phyloP scores from a whole-genome alignment of 92 coral and sea anemone species.

The Umimayanthus chanpuru region DNA sequence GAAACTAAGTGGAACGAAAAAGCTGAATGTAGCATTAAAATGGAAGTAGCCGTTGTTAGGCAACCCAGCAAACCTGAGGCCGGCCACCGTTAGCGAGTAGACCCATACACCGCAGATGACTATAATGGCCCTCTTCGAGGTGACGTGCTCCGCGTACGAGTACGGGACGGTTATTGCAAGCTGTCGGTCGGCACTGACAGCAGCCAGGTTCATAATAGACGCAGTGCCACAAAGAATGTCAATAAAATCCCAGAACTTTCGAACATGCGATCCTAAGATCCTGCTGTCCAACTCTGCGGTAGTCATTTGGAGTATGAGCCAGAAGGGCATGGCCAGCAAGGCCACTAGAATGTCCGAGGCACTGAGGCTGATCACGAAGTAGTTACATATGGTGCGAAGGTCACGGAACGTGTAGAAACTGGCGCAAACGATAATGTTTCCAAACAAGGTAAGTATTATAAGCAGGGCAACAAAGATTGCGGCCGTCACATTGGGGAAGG shows the following conservation, averaged over 20 bases:
- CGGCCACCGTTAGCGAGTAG: constrained; percentile 72
- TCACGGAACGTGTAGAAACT: constrained; percentile 90
- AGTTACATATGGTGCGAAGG: constrained; percentile 92
- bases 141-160: constrained; percentile 77
- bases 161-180: constrained; percentile 93
- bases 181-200: constrained; percentile 90
- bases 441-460: constrained; percentile 81
- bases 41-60: constrained; percentile 61
- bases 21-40: constrained; percentile 72
- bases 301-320: constrained; percentile 78
- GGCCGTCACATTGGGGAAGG: constrained; percentile 60
- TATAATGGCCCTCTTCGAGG: constrained; percentile 79
- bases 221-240: constrained; percentile 86
- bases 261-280: constrained; percentile 32
- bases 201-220: constrained; percentile 83
- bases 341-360: constrained; percentile 91
- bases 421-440: constrained; percentile 86
- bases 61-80: constrained; percentile 47
- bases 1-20: constrained; percentile 73
- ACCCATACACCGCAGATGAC: constrained; percentile 77
- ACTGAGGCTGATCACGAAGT: constrained; percentile 85
- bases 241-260: constrained; percentile 69
- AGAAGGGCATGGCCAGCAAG: constrained; percentile 82
- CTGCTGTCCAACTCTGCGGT: constrained; percentile 49
- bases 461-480: constrained; percentile 80